These are phyloP conservation scores for Heliconius charithonia DNA, from an alignment of 2,888 invertebrate genomes.

Conservation along the genomic window DNA sequence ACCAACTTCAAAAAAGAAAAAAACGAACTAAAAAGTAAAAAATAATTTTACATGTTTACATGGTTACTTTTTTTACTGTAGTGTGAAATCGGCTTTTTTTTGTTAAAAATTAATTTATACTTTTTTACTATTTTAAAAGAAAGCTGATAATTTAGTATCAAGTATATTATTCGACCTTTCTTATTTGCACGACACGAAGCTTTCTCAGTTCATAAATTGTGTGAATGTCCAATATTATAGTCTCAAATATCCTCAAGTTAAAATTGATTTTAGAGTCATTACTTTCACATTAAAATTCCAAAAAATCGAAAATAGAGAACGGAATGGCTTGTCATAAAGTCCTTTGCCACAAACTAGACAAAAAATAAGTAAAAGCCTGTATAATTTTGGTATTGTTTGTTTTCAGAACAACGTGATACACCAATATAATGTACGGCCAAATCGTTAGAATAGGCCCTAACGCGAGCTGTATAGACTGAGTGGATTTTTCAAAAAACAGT, in stretches of 20 bases:
- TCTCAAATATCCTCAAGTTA: not conserved
- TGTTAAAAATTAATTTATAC: no score
- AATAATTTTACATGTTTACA: no score
- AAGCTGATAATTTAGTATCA: no score
- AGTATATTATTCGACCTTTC: no score
- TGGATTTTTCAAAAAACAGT: constrained; percentile 1
- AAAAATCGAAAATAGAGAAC: not conserved
- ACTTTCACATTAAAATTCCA: not conserved
- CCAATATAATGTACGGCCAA: not conserved
- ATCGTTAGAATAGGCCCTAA: not conserved
- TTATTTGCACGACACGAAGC: no score
- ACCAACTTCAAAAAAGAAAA: no score
- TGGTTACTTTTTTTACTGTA: no score
- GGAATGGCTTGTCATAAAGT: not conserved
- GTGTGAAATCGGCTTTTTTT: no score
- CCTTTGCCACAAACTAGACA: not conserved
- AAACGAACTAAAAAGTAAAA: no score
- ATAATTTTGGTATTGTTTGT: not conserved
- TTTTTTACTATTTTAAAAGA: no score
- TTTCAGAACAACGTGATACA: not conserved
- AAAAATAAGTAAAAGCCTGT: not conserved
- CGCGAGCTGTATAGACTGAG: not conserved
- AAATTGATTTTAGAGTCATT: not conserved
- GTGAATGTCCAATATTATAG: no score
- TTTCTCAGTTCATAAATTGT: no score